These are phyloP conservation scores for Brachyhypopomus occidentalis DNA, from an alignment of 2,113 vertebrate genomes.

Conservation along the genomic window DNA sequence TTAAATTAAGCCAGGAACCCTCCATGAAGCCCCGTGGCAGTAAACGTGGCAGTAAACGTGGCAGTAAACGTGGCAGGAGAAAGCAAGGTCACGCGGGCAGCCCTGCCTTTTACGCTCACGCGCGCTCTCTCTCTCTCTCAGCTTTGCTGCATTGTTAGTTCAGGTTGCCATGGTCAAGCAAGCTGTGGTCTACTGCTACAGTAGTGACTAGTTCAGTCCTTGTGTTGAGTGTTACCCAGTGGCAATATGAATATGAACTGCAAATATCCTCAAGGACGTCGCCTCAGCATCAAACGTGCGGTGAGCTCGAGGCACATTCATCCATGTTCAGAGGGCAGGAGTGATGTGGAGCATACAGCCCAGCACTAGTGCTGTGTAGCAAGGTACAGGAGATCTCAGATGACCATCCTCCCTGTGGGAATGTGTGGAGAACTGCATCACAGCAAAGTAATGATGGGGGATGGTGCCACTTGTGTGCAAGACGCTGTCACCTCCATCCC, in stretches of 20 bases:
- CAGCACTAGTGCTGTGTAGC: neutral
- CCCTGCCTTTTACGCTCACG: neutral
- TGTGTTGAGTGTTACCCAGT: neutral
- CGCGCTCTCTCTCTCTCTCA: neutral
- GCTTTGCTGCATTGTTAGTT: neutral
- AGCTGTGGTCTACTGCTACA: neutral
- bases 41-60: constrained; percentile 33
- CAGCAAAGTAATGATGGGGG: constrained; percentile 30
- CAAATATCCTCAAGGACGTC: constrained; percentile 16
- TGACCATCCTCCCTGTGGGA: neutral
- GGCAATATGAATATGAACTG: constrained; percentile 14
- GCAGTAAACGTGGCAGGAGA: constrained; percentile 32
- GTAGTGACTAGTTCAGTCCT: constrained; percentile 2
- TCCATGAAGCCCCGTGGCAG: constrained; percentile 34
- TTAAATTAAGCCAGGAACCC: constrained; percentile 48
- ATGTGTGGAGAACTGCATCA: constrained; percentile 22
- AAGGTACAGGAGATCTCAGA: neutral
- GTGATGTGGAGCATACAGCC: neutral
- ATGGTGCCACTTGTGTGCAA: constrained; percentile 24
- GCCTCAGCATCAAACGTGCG: neutral
- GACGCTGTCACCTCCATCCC: constrained; percentile 27
- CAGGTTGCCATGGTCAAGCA: constrained; percentile 20
- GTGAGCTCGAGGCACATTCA: neutral
- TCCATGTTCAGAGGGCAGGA: neutral
- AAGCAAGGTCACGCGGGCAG: constrained; percentile 33